Conservation (phyloP, 2,113 vertebrate genomes). For the Apistogramma diplotaenia region DNA sequence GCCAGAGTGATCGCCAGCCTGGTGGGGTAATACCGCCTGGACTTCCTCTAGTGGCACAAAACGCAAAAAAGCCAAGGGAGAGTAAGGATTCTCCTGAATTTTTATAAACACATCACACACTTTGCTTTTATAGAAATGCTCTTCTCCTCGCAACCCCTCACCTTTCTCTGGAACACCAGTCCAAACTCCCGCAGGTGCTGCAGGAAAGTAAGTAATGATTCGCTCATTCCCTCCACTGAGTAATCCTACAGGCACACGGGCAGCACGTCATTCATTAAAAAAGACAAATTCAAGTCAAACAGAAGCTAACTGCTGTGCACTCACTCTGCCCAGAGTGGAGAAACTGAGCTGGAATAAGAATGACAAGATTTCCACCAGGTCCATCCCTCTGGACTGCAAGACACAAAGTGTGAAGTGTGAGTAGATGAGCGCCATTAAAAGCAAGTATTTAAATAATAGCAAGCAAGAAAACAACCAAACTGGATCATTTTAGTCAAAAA, state of each 20-base stretch:
- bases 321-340: conserved; percentile 89
- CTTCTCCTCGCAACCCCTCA: conserved; percentile 28
- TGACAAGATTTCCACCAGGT: conserved; percentile 91
- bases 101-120: neutral
- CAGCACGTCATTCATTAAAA: neutral
- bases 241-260: conserved; percentile 82
- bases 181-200: conserved; percentile 92
- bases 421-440: neutral
- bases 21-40: conserved; percentile 89
- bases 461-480: neutral
- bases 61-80: neutral
- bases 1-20: conserved; percentile 89
- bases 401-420: neutral
- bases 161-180: conserved; percentile 94
- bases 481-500: neutral
- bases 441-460: neutral
- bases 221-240: conserved; percentile 95
- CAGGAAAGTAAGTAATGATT: conserved; percentile 88
- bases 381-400: conserved; percentile 86
- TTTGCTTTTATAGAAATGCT: neutral
- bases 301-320: conserved; percentile 15
- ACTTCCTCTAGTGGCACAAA: conserved; percentile 81
- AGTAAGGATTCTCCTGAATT: neutral
- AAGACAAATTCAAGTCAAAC: neutral
- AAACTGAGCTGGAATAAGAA: conserved; percentile 95